Evolutionary conservation across 30 jellyfish, hydroid and myxozoan genomes (phyloP), one percentile per base, ranked within the genome.

Genomic region (Nemopilema nomurai): DNA sequence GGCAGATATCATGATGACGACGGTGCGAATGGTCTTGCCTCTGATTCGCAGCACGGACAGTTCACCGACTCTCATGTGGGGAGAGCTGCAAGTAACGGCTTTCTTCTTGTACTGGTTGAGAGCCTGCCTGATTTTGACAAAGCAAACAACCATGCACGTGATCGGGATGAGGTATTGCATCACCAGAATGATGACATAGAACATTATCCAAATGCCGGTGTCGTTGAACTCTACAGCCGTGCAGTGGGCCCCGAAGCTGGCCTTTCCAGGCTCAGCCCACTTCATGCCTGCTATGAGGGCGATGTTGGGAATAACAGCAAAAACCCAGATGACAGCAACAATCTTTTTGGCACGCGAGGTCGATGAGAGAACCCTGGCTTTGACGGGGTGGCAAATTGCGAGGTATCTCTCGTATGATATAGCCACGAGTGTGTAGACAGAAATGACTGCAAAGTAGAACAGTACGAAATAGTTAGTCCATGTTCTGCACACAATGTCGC

Each of bases 351-450:
- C 90, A 69, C 92, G 24, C 25, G 70, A n/a, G 0, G 89, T 84
- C 9, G 96, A 80, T 32, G 92, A 72, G 16, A 49, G 41, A 66
- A 81, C 62, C 50, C 65, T 71, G 19, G 96, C 78, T 32, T 73
- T 65, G 31, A 89, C 69, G 27, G 92, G 92, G 50, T 89, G 90
- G 67, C 96, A 89, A 1, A 89, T 89, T 0, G 89, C 89, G 51
- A 26, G 65, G 28, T 80, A 89, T 73, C 96, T 80, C 50, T 89
- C 96, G 26, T 68, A 1, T 20, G 96, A 79, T 1, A 89, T 28
- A 1, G 96, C 96, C 21, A 89, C 92, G 19, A 89, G 85, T 9
- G 90, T 89, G 65, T 89, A 89, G 29, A 81, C 92, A n/a, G 96
- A 89, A n/a, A 89, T 69, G 7, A 82, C 85, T 1, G 96, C 96